Base-by-base conservation (phyloP, 2,888 invertebrate genomes). In the Acanthopleura granulata region DNA sequence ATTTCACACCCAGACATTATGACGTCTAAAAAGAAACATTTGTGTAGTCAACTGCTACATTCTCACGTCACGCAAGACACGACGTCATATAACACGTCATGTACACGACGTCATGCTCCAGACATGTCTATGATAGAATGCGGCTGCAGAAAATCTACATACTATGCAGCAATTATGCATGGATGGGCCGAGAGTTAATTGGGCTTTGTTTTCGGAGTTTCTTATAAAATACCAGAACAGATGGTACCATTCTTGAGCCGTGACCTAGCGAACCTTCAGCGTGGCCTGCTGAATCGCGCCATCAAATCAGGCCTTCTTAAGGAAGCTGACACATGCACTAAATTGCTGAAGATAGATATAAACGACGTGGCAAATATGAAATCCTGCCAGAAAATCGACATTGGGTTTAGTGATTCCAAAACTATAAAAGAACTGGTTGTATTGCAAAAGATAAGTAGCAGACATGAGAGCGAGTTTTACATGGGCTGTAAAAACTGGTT, bases 371-470 rank as follows among this genome's bases (percentile, higher is more conserved):
- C 6, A 4, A 6, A 49, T 6, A 9, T 49, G 6, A 22, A 27
- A 27, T 16, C 40, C 40, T 50, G 3, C 15, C 22, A 18, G 16
- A 40, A 74, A n/a, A 66, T 66, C 18, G 74, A 74, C 27, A 69
- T 74, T 30, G 74, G 74, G 22, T 74, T 74, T 49, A 49, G 29
- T 18, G 74, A 66, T 1, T n/a, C 49, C 6, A 18, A 40, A 49
- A 22, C 29, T n/a, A 22, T 74, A 49, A 74, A 74, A 57, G 49
- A 30, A 18, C 29, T 62, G 16, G 29, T n/a, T 4, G 61, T 49
- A 14, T 22, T n/a, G 18, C 14, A 22, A n/a, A 73, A 73, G 50
- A 25, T 73, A 40, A 74, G 66, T 30, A 57, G 29, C 25, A 62
- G 66, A 27, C 29, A 74, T n/a, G 66, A 29, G 18, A 25, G 70